Base-by-base conservation (phyloP, 2,888 invertebrate genomes). In the Plebejus melissa region DNA sequence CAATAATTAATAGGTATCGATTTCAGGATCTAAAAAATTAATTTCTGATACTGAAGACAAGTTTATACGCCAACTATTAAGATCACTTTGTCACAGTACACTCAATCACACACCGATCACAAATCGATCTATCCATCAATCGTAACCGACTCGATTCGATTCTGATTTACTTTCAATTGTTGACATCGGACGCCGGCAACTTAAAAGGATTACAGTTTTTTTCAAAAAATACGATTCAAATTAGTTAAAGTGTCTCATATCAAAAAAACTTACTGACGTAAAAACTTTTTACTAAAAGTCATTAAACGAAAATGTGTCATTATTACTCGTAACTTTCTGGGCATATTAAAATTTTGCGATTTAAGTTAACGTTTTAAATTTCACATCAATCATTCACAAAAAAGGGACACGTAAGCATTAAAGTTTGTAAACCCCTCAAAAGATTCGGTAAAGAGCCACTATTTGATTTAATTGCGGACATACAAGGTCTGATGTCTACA, bases 101-200 rank as follows among this genome's bases (percentile, higher is more conserved):
- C 76, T 77, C 75, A 84, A 84, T 86, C 84, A 85, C 83, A 86
- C 84, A 85, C 81, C 82, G 82, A 84, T 86, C 84, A 87, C 85
- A 87, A 88, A 89, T 89, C 87, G 88, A 90, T 87, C 84, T 81
- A 82, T 80, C 80, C 80, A 81, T 82, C 81, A 86, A 88, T 89
- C 84, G 84, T 82, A 86, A 80, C 85, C 86, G 88, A 87, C 87
- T 87, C 85, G 86, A 86, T 88, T 86, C 87, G 88, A 87, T 88
- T 87, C 85, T 82, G 86, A 88, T 86, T 86, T 83, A 83, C 83
- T 85, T 81, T 80, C 87, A 84, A 87, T 87, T 87, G 86, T 82
- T 74, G 75, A 78, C 46, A 79, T 80, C 83, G 83, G 79, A 79
- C 78, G 80, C 82, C 87, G 89, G 87, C 82, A 76, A 81, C 81